These are phyloP conservation scores for Silvanus unidentatus DNA, from an alignment of 2,888 invertebrate species.

Conservation along the genomic window DNA sequence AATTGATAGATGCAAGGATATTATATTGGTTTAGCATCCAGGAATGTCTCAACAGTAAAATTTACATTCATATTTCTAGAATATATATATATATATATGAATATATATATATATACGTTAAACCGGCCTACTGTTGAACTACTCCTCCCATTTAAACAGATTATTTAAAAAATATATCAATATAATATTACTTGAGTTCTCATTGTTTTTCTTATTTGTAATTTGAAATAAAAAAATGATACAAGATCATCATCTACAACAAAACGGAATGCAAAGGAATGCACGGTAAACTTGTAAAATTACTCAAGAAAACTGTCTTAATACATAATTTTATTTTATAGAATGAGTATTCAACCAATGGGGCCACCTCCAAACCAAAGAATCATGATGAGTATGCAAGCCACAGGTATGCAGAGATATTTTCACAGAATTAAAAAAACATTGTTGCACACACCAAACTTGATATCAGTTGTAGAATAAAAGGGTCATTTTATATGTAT, in stretches of 20 bases:
- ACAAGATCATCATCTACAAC: conserved; percentile 58
- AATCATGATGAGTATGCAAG: conserved; percentile 51
- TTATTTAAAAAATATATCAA: conserved; percentile 2
- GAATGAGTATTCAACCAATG: conserved; percentile 45
- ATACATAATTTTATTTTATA: conserved; percentile 19
- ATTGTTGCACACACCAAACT: too few species aligned
- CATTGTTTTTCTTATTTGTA: conserved; percentile 20
- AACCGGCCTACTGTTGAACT: conserved; percentile 29
- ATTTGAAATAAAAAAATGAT: conserved; percentile 41
- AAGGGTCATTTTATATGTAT: too few species aligned
- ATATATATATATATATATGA: too few species aligned
- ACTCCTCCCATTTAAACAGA: conserved; percentile 24
- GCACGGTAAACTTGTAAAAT: conserved; percentile 43
- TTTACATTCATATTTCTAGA: conserved; percentile 11
- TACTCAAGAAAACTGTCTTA: conserved; percentile 3
- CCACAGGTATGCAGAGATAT: conserved; percentile 31
- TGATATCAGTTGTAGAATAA: too few species aligned
- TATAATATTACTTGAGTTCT: conserved; percentile 1
- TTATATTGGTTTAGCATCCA: conserved; percentile 10
- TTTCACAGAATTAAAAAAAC: too few species aligned
- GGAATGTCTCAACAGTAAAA: conserved; percentile 9
- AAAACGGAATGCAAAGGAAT: conserved; percentile 62
- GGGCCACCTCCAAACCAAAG: conserved; percentile 42
- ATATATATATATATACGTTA: too few species aligned
- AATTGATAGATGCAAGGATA: conserved; percentile 9